Percentiles rank a stretch among this genome's conserved stretches.
Conservation (phyloP, 2,888 invertebrate species). For the Osmoderma eremita region DNA sequence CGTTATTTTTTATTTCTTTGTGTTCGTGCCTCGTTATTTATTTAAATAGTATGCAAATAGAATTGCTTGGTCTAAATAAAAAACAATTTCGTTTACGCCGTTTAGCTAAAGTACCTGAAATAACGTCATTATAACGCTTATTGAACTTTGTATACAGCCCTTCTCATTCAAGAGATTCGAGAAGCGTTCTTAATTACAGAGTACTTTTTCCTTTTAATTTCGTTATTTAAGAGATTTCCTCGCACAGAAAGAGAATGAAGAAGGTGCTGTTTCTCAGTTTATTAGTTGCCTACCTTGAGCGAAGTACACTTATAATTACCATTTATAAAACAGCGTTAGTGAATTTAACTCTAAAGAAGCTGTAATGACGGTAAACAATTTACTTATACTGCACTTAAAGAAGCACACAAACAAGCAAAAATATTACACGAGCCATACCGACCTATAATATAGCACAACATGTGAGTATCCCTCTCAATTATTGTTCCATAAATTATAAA, state of each 20-base stretch:
- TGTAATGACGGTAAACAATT: no score
- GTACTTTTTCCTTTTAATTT: conserved; percentile 26
- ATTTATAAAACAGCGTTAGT: neutral
- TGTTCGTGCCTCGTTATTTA: neutral
- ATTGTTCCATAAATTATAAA: no score
- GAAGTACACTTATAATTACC: conserved; percentile 10
- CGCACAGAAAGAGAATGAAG: conserved; percentile 1
- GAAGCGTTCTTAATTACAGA: conserved; percentile 31
- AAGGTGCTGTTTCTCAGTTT: conserved; percentile 5
- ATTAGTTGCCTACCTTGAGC: neutral
- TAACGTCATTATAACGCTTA: conserved; percentile 35
- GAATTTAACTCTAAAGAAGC: no score
- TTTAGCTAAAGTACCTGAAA: conserved; percentile 30
- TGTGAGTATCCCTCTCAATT: no score
- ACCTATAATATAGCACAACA: no score
- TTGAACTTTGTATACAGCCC: conserved; percentile 19
- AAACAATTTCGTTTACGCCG: conserved; percentile 24
- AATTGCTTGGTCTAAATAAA: conserved; percentile 24
- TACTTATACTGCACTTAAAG: no score
- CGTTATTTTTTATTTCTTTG: conserved; percentile 11
- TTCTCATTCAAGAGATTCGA: conserved; percentile 26
- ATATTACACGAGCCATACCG: no score
- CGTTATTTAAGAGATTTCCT: conserved; percentile 28
- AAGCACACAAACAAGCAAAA: no score
- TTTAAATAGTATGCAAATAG: conserved; percentile 23